Base-by-base conservation (phyloP, 2,113 vertebrate genomes). In the Philantomba maxwellii region DNA sequence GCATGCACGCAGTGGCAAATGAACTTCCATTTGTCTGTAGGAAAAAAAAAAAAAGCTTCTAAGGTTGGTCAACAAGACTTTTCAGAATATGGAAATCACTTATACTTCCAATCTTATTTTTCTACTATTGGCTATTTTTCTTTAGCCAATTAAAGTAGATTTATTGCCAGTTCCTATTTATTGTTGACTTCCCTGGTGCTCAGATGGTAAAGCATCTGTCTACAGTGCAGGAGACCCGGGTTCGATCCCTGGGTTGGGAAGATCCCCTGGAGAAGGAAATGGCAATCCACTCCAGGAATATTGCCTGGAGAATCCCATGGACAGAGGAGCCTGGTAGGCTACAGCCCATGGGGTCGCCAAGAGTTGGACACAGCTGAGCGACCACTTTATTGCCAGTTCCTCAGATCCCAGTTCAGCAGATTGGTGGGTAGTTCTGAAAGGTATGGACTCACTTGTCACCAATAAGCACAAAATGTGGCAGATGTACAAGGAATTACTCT, bases 331-430 rank as follows among this genome's bases (percentile, higher is more conserved):
- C 57, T 58, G 57, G 57, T 58, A 26, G 57, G 57, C 10, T 58
- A 58, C 23, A 58, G 23, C 23, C 23, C 57, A 12, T 58, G 23
- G 57, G 23, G 23, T 58, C 4, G 2, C 57, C 57, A 58, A 58
- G 57, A 26, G 10, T 58, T 0, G 4, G 9, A 58, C 10, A 26
- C 0, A 1, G 9, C 55, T 57, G 55, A 57, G 23, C 3, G 1
- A 26, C 9, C 57, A 58, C 57, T 58, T 58, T 58, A 26, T 26
- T 43, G n/a, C 64, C 57, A 60, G 43, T 49, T 84, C 30, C 82
- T 45, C 13, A n/a, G 94, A 26, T 26, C 26, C 6, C 5, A 7
- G 19, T 36, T 55, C 45, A 82, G 73, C 60, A 87, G 78, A 36
- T 7, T 45, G 57, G 45, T 36, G 28, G 30, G 13, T 23, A 49